These are phyloP conservation scores for Mastacembelus armatus DNA, from an alignment of 2,797 vertebrate genomes.

Conservation along the genomic window DNA sequence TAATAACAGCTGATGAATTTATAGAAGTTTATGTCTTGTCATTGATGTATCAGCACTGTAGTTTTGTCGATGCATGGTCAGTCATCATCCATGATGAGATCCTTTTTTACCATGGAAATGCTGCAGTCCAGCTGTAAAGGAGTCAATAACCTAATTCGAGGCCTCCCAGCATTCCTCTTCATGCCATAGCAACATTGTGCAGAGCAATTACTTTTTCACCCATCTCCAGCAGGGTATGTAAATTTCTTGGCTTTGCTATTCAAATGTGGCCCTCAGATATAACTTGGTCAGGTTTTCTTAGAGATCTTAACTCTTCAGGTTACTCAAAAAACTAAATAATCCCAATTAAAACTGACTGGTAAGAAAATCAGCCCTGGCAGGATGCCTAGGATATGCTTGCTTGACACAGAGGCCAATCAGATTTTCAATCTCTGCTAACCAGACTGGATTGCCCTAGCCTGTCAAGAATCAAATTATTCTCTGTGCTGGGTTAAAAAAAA, in stretches of 20 bases:
- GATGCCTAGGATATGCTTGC: slow-evolving; percentile 35
- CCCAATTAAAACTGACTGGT: slow-evolving; percentile 59
- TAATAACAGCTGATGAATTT: slow-evolving; percentile 45
- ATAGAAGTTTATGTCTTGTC: slow-evolving; percentile 32
- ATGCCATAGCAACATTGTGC: slow-evolving; percentile 35
- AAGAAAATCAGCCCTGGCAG: slow-evolving; percentile 62
- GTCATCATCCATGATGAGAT: slow-evolving; percentile 41
- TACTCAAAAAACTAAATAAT: slow-evolving; percentile 46
- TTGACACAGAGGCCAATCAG: slow-evolving; percentile 53
- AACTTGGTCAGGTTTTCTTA: slow-evolving; percentile 33
- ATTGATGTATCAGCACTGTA: slow-evolving; percentile 56
- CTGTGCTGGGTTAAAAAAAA: slow-evolving; percentile 20
- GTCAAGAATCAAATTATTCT: slow-evolving; percentile 59
- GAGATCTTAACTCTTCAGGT: slow-evolving; percentile 48
- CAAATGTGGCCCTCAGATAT: slow-evolving; percentile 28
- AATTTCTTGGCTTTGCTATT: slow-evolving; percentile 53
- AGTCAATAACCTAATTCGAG: slow-evolving; percentile 65
- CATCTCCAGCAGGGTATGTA: slow-evolving; percentile 30
- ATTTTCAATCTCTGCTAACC: slow-evolving; percentile 35
- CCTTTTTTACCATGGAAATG: slow-evolving; percentile 53
- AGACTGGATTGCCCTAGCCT: slow-evolving; percentile 43
- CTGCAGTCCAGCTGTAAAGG: slow-evolving; percentile 41
- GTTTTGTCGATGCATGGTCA: slow-evolving; percentile 42
- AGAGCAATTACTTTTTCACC: slow-evolving; percentile 41
- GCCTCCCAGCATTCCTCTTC: slow-evolving; percentile 26